A percentile compares a stretch with the other conserved stretches of the same genome.
These are phyloP conservation scores for Nesoenas mayeri DNA, from an alignment of 2,113 vertebrate genomes.

Conservation along the genomic window DNA sequence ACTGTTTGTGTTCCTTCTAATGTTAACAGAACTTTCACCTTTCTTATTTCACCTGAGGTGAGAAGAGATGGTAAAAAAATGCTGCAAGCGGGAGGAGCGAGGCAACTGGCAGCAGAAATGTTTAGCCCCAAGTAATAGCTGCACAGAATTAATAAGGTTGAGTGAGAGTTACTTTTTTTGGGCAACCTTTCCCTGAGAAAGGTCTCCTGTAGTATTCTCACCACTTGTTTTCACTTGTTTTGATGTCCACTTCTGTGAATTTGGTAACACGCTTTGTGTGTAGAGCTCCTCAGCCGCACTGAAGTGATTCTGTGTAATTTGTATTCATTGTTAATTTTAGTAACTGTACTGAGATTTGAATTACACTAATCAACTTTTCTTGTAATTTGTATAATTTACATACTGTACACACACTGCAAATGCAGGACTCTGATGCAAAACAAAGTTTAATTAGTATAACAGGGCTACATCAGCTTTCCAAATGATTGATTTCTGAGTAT, in stretches of 20 bases:
- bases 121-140: neutral
- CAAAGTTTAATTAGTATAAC: constrained; percentile 76
- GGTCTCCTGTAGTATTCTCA: neutral
- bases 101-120: neutral
- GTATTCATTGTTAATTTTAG: constrained; percentile 76
- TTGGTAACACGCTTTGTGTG: constrained; percentile 7
- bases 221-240: constrained; percentile 10
- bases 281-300: constrained; percentile 20
- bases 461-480: constrained; percentile 48
- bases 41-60: neutral
- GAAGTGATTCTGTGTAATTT: constrained; percentile 60
- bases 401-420: constrained; percentile 73
- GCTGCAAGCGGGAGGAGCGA: neutral
- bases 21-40: neutral
- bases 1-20: neutral
- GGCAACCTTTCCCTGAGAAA: neutral
- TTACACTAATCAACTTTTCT: constrained; percentile 75
- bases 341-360: constrained; percentile 70
- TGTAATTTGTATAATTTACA: constrained; percentile 75
- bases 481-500: constrained; percentile 22
- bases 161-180: neutral
- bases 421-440: constrained; percentile 72
- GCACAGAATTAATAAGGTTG: neutral
- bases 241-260: constrained; percentile 28
- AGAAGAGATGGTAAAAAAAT: neutral